Percentiles rank a stretch among this genome's conserved stretches.
Evolutionary conservation across 2,888 invertebrate genomes (phyloP).

Genomic region (Synergus gifuensis): DNA sequence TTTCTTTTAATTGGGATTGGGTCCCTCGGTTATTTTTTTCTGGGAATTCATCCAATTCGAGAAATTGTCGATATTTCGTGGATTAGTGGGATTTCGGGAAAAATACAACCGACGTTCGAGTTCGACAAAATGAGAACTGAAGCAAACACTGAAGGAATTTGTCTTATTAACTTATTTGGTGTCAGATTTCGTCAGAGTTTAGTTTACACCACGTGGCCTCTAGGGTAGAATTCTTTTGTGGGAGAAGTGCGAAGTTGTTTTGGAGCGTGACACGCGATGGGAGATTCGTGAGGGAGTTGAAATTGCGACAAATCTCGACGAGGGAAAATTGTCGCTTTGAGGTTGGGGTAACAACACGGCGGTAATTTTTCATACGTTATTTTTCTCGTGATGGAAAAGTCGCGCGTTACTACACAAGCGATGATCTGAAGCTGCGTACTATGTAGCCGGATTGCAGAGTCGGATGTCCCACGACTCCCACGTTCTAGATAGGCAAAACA

Average conservation of each 20-base stretch:
- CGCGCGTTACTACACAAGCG: neutral
- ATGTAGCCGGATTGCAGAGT: constrained; percentile 3
- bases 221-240: neutral
- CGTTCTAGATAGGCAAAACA: constrained; percentile 13
- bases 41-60: neutral
- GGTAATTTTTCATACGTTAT: neutral
- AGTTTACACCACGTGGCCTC: constrained; percentile 35
- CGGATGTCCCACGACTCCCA: constrained; percentile 28
- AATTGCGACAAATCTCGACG: neutral
- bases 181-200: neutral
- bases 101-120: neutral
- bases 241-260: constrained; percentile 16
- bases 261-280: constrained; percentile 1
- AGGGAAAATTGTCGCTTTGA: neutral
- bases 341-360: neutral
- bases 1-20: neutral
- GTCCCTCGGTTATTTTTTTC: neutral
- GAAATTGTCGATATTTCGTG: neutral
- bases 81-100: neutral
- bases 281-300: neutral
- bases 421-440: constrained; percentile 27
- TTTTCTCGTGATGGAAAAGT: constrained; percentile 2
- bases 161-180: neutral
- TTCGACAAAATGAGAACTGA: neutral
- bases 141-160: neutral